Evolutionary conservation across 2,888 invertebrate species (phyloP).

Genomic region (Agriopis aurantiaria): DNA sequence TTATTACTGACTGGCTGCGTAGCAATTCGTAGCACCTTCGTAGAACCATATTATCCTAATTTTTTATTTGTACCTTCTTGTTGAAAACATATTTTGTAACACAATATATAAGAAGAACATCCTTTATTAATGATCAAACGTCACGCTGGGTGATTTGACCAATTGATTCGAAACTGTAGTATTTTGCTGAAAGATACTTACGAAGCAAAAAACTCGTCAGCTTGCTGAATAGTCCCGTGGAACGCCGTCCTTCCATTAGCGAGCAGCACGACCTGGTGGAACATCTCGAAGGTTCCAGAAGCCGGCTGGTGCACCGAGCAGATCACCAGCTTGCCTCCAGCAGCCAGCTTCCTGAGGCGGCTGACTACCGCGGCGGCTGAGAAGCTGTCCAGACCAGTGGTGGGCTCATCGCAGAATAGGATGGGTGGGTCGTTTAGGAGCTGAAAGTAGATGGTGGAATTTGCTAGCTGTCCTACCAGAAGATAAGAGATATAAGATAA

Average conservation of each 20-base stretch:
- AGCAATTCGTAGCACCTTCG: not conserved
- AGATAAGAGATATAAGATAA: too few relatives aligned
- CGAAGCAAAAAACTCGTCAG: slow-evolving; percentile 90
- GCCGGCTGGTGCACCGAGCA: slow-evolving; percentile 97
- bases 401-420: slow-evolving; percentile 97
- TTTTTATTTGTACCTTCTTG: too few relatives aligned
- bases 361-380: slow-evolving; percentile 93
- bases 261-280: slow-evolving; percentile 92
- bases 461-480: not conserved
- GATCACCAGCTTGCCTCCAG: slow-evolving; percentile 91
- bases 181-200: slow-evolving; percentile 65
- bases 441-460: slow-evolving; percentile 69
- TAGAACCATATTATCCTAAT: not conserved
- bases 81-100: too few relatives aligned
- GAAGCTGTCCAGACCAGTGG: slow-evolving; percentile 96
- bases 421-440: slow-evolving; percentile 95
- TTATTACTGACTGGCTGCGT: not conserved
- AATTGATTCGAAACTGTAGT: too few relatives aligned
- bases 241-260: slow-evolving; percentile 92
- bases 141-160: too few relatives aligned
- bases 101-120: too few relatives aligned
- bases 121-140: too few relatives aligned
- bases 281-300: slow-evolving; percentile 93
- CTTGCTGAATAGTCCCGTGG: slow-evolving; percentile 91
- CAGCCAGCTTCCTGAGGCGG: slow-evolving; percentile 88